Base-by-base conservation (phyloP, 2,113 vertebrate species). In the Leuciscus idus region DNA sequence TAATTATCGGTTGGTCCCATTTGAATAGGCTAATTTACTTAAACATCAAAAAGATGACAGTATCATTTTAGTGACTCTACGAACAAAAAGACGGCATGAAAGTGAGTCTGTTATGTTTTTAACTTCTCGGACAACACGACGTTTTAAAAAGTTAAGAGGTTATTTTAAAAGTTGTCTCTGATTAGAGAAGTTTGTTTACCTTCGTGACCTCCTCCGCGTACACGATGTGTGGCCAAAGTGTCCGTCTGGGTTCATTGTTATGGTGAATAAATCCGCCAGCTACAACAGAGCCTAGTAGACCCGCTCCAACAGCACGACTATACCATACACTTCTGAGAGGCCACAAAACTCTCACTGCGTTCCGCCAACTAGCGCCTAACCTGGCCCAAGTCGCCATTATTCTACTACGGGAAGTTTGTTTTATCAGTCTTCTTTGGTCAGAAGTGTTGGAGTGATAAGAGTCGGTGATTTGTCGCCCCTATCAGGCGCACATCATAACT, bases 351-450 rank as follows among this genome's bases (percentile, higher is more conserved):
- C 74, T 55, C 6, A 83, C 19, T 59, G 84, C n/a, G 77, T 55
- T 81, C 57, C 87, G 70, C 55, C 88, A 39, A 83, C 48, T 59
- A 76, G 46, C 17, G 0, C 82, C 86, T 68, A 90, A 84, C 80
- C 66, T 86, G 59, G 64, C 81, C 90, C 86, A 89, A 62, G 86
- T 86, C 87, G 87, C 89, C 90, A 91, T 91, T 85, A 68, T 82
- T 61, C 70, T 75, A 21, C 66, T 75, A 21, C 73, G 81, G 75
- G 84, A 87, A 84, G 74, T 59, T 72, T 33, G 33, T 52, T 68
- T 30, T 57, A 57, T 62, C 21, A 7, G 19, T n/a, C 39, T 30
- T 36, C 7, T 26, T 19, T 46, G 39, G 46, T 26, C 23, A 39
- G 81, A 33, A 48, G 21, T 52, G 21, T n/a, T 19, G 4, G 8